Evolutionary conservation across 2,797 vertebrate genomes (phyloP).

Genomic region (Odontamblyopus lacepedii): DNA sequence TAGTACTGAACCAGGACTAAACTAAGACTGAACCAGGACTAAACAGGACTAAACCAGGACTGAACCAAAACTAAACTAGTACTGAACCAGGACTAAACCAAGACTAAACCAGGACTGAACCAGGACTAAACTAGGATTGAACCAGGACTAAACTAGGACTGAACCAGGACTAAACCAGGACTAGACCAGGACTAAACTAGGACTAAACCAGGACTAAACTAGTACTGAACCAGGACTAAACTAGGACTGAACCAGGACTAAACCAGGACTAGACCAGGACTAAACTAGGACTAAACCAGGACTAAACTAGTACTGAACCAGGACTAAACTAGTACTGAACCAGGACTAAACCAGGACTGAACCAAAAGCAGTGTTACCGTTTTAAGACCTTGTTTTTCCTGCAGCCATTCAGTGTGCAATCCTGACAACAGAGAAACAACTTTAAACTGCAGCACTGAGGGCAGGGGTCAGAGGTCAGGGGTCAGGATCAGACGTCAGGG

Average conservation of each 20-base stretch:
- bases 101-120: no score
- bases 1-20: neutral
- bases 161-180: no score
- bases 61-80: no score
- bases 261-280: neutral
- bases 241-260: slow-evolving; percentile 53
- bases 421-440: slow-evolving; percentile 40
- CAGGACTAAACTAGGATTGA: no score
- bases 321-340: neutral
- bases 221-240: neutral
- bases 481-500: no score
- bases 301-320: neutral
- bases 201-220: no score
- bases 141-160: no score
- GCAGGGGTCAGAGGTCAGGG: neutral
- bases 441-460: neutral
- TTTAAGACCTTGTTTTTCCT: slow-evolving; percentile 72
- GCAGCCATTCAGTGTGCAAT: slow-evolving; percentile 69
- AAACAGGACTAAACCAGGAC: no score
- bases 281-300: no score
- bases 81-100: no score
- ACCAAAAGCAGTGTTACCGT: slow-evolving; percentile 72
- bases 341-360: neutral
- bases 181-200: no score
- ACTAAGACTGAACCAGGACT: no score